Base-by-base conservation (phyloP, 2,888 invertebrate species). In the Spodoptera exigua region DNA sequence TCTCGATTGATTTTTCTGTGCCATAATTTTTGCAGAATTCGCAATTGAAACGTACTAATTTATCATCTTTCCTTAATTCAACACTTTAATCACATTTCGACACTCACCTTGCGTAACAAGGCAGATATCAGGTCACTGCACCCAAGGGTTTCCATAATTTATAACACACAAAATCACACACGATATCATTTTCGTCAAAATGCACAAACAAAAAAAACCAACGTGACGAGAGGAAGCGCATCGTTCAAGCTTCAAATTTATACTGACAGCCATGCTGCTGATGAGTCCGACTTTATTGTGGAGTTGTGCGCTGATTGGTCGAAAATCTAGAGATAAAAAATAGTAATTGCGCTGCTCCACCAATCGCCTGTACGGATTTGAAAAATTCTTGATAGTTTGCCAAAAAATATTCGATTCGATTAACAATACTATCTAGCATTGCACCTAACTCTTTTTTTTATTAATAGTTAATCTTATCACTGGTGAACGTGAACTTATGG, bases 251-350 rank as follows among this genome's bases (percentile, higher is more conserved):
- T 96, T 97, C 97, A 97, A 97, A 97, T 98, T 97, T 98, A 98
- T 98, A 98, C 98, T 98, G 98, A 97, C 97, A 97, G 97, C 97
- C 97, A 98, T 97, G 96, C 97, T 97, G 97, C 96, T 95, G 96
- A 95, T 95, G 96, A 96, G 96, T 96, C 96, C 96, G 96, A 96
- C 96, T 97, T 97, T 97, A 96, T 96, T 96, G 95, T 95, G 94
- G 95, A 94, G 95, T 95, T 95, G 94, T 83, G 82, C 91, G 94
- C 95, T 92, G 95, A 96, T 96, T 96, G 96, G 96, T 90, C 83
- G 86, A 89, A 86, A 82, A 67, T 59, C 54, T 65, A 77, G 60
- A 70, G 72, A 78, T 84, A 88, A 89, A 90, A 90, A 89, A 87
- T 67, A 74, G 56, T 75, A 75, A 85, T 79, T 79, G 68, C 67